phyloP scores from a whole-genome alignment of 2,797 vertebrate species.

The Bufotes viridis region DNA sequence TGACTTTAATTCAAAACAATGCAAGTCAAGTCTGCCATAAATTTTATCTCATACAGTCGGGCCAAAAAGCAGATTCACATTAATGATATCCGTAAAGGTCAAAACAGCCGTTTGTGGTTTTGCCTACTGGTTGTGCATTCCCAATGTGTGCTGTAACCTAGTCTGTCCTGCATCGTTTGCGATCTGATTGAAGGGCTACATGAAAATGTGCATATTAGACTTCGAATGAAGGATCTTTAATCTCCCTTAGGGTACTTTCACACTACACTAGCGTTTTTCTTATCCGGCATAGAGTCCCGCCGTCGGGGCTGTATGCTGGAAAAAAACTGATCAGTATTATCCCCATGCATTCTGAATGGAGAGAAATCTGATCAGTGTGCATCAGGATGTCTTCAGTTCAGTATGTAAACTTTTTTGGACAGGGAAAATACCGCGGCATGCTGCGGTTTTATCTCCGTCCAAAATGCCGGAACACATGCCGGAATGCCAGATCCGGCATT shows the following conservation, averaged over 20 bases:
- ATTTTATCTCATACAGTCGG: neutral
- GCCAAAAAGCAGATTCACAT: conserved; percentile 7
- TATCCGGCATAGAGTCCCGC: no score
- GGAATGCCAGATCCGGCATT: no score
- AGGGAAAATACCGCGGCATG: no score
- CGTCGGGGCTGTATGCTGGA: no score
- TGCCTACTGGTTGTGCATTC: conserved; percentile 16
- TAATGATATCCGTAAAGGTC: conserved; percentile 19
- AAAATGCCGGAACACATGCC: no score
- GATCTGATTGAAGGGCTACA: neutral
- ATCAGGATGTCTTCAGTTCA: no score
- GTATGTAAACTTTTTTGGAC: no score
- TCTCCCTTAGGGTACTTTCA: neutral
- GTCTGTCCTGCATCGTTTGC: neutral
- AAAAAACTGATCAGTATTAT: no score
- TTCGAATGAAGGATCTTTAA: neutral
- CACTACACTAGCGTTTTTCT: no score
- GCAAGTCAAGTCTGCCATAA: conserved; percentile 6
- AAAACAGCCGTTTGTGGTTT: conserved; percentile 25
- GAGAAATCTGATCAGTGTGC: no score
- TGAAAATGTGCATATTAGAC: neutral
- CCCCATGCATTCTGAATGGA: no score
- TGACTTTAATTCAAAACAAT: conserved; percentile 30
- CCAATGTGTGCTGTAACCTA: neutral
- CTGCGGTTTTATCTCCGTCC: no score